These are phyloP conservation scores for Euura lappo DNA, from an alignment of 1,140 invertebrate genomes.

Conservation along the genomic window DNA sequence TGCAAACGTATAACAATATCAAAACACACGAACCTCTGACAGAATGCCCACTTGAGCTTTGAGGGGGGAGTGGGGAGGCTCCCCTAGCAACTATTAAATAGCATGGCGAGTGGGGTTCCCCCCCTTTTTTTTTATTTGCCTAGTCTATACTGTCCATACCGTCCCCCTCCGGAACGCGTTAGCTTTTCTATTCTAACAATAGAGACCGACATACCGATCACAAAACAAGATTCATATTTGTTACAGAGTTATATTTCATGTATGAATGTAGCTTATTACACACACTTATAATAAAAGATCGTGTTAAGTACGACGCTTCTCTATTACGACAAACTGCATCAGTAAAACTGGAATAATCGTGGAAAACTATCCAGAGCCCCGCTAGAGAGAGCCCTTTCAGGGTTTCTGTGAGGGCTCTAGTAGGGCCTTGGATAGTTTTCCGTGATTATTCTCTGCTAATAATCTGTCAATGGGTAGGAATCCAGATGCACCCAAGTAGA, in stretches of 20 bases:
- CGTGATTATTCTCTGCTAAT: no score
- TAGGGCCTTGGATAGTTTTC: no score
- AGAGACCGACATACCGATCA: neutral
- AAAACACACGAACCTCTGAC: constrained; percentile 26
- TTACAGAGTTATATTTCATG: neutral
- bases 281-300: no score
- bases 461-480: no score
- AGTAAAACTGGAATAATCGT: no score
- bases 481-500: no score
- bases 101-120: neutral
- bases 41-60: constrained; percentile 33
- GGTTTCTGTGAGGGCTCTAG: no score
- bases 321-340: no score
- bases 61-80: neutral
- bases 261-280: no score
- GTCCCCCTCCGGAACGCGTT: neutral
- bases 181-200: neutral
- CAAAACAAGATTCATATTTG: neutral
- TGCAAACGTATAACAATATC: constrained; percentile 37
- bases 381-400: no score
- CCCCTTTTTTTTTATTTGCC: neutral
- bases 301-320: no score
- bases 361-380: no score
- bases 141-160: neutral
- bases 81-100: constrained; percentile 14